Evolutionary conservation across 2,113 vertebrate species (phyloP).

Genomic region (Chrysemys picta): DNA sequence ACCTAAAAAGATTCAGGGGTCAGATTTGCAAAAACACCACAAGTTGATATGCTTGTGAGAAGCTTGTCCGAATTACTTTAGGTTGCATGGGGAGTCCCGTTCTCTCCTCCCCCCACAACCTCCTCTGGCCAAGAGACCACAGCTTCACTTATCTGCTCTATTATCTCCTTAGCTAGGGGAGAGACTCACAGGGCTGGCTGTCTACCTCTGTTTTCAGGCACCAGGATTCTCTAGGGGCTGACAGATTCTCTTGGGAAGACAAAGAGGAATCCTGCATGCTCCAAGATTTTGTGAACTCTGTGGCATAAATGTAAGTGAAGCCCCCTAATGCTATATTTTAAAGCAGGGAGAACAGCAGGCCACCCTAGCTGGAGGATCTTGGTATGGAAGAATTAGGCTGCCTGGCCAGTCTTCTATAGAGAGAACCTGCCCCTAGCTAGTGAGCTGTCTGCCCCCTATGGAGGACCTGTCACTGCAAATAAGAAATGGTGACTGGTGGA

Average conservation of each 20-base stretch:
- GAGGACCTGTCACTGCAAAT: not conserved
- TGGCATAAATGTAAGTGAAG: not conserved
- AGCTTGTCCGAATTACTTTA: not conserved
- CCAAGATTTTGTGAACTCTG: not conserved
- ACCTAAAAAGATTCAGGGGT: not conserved
- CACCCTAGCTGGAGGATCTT: not conserved
- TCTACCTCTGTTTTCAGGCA: not conserved
- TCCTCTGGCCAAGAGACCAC: not conserved
- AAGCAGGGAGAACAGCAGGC: not conserved
- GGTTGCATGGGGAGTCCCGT: not conserved
- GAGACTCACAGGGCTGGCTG: not conserved
- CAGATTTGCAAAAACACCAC: not conserved
- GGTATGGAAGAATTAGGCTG: not conserved
- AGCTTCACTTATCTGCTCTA: not conserved
- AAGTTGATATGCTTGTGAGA: not conserved
- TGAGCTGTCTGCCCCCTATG: not conserved
- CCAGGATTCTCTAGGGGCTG: not conserved
- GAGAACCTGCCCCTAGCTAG: not conserved
- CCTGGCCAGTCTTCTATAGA: not conserved
- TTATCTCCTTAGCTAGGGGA: no score
- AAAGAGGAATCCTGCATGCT: not conserved
- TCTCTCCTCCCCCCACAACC: not conserved
- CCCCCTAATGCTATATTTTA: not conserved
- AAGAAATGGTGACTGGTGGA: not conserved
- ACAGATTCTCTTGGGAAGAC: not conserved